phyloP scores from a whole-genome alignment of 2,113 vertebrate species.

The Labrus mixtus region DNA sequence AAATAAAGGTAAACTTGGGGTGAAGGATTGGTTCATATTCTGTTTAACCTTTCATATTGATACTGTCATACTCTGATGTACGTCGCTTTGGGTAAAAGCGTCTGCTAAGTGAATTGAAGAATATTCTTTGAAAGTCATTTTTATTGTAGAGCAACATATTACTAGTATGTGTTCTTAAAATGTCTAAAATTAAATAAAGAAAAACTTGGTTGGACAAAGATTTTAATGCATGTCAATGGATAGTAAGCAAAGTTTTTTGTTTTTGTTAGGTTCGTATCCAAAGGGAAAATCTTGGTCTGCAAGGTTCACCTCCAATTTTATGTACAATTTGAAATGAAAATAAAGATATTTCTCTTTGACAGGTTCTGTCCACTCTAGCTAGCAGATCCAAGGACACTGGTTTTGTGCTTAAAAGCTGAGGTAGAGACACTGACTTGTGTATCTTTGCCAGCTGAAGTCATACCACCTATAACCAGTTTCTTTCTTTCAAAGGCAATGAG shows the following conservation, averaged over 20 bases:
- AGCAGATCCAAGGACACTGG: conserved; percentile 14
- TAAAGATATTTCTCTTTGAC: conserved; percentile 13
- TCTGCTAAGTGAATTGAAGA: too few species aligned
- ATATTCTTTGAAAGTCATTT: too few species aligned
- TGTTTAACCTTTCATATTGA: neutral
- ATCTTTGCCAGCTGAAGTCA: conserved; percentile 14
- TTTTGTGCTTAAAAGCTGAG: conserved; percentile 34
- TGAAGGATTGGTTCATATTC: neutral
- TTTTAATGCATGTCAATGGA: too few species aligned
- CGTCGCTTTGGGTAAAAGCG: too few species aligned
- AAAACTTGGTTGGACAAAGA: too few species aligned
- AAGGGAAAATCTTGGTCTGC: too few species aligned
- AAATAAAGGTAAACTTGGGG: conserved; percentile 26
- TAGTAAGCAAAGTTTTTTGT: too few species aligned
- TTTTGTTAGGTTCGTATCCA: too few species aligned
- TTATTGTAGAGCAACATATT: too few species aligned
- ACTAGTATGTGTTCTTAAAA: too few species aligned
- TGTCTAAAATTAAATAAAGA: too few species aligned
- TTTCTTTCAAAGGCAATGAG: conserved; percentile 47
- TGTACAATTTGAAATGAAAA: neutral
- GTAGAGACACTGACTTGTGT: conserved; percentile 13
- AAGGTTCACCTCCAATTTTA: neutral
- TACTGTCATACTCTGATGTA: too few species aligned
- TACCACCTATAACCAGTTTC: conserved; percentile 30
- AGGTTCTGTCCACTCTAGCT: neutral